Percentiles rank a stretch among this genome's conserved stretches.
These are phyloP conservation scores for Vollenhovia emeryi DNA, from an alignment of 1,140 invertebrate species.

Conservation along the genomic window DNA sequence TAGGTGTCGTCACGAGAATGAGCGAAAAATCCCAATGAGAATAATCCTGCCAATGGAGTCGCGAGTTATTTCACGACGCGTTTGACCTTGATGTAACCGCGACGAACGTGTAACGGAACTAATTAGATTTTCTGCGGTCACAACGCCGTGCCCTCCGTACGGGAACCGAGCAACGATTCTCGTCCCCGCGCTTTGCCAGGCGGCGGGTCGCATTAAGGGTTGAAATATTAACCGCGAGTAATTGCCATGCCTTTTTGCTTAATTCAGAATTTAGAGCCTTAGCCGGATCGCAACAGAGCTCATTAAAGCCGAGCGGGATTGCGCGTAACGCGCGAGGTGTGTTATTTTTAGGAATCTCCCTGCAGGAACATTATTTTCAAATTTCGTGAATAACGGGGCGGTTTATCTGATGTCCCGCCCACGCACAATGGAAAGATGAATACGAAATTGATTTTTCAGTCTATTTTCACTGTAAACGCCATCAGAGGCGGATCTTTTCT, in stretches of 20 bases:
- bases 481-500: neutral
- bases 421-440: neutral
- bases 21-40: neutral
- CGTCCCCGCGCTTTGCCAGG: neutral
- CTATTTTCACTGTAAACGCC: neutral
- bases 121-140: constrained; percentile 54
- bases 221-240: constrained; percentile 56
- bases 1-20: neutral
- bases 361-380: neutral
- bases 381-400: neutral
- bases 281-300: constrained; percentile 34
- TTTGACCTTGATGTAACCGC: neutral
- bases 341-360: neutral
- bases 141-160: neutral
- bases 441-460: neutral
- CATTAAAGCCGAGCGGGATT: constrained; percentile 32
- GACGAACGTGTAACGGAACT: constrained; percentile 16
- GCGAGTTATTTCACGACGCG: constrained; percentile 1
- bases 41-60: neutral
- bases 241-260: constrained; percentile 33
- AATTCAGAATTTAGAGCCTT: neutral
- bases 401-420: neutral
- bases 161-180: constrained; percentile 47
- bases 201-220: constrained; percentile 34
- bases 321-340: neutral